Evolutionary conservation across 2,797 vertebrate species (phyloP).

Genomic region (Xenops minutus): DNA sequence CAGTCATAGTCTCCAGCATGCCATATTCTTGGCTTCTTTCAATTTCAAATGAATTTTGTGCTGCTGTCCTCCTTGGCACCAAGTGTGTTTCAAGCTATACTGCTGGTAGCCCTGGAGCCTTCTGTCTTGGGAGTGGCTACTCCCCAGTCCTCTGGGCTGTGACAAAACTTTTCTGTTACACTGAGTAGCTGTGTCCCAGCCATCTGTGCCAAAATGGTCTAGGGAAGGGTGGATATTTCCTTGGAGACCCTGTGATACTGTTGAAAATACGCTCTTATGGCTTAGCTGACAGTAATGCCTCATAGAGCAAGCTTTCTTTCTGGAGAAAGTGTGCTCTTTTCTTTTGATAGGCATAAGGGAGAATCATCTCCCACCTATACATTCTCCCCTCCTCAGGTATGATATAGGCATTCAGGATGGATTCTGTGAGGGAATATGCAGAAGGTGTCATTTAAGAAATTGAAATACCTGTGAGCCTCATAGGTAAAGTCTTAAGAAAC

Average conservation of each 20-base stretch:
- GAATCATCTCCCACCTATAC: neutral
- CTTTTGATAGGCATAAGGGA: neutral
- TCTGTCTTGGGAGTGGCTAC: neutral
- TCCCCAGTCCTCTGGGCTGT: neutral
- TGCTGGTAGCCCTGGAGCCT: neutral
- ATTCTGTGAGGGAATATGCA: neutral
- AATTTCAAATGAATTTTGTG: neutral
- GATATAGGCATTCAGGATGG: neutral
- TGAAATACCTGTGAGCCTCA: fast-evolving
- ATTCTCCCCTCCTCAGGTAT: neutral
- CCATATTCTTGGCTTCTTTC: neutral
- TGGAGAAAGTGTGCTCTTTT: neutral
- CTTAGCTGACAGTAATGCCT: neutral
- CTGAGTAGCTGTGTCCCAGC: neutral
- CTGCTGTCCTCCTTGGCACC: neutral
- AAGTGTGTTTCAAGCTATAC: neutral
- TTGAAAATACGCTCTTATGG: neutral
- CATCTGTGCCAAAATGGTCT: neutral
- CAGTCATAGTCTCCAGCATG: neutral
- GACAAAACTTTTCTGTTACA: neutral
- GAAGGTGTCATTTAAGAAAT: neutral
- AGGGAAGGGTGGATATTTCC: neutral
- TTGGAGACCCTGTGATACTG: neutral
- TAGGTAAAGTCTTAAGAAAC: neutral
- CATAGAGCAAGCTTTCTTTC: neutral